Percentiles rank a stretch among this genome's conserved stretches.
phyloP scores from a whole-genome alignment of 2,797 vertebrate genomes.

The Caiman crocodilus region DNA sequence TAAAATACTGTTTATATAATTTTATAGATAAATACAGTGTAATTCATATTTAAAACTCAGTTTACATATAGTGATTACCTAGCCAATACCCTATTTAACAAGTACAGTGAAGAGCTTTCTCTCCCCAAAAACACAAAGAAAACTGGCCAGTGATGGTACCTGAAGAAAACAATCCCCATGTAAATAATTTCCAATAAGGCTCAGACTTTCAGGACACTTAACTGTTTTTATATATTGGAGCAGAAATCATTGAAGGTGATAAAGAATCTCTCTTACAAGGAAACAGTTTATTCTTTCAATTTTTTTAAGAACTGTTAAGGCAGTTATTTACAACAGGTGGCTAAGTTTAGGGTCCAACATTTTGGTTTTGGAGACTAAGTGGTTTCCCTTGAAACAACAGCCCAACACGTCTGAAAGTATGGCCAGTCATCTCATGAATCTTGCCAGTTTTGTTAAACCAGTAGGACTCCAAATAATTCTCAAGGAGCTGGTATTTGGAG shows the following conservation, averaged over 20 bases:
- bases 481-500: constrained; percentile 10
- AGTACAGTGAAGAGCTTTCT: not conserved
- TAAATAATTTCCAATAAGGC: not conserved
- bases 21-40: not conserved
- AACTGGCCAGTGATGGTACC: not conserved
- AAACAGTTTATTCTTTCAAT: constrained; percentile 15
- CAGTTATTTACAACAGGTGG: not conserved
- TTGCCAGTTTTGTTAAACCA: not conserved
- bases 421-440: not conserved
- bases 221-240: not conserved
- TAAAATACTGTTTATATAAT: constrained; percentile 3
- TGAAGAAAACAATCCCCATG: not conserved
- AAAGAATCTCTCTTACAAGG: not conserved
- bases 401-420: not conserved
- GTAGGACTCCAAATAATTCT: not conserved
- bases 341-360: constrained; percentile 14
- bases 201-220: not conserved
- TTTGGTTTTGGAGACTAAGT: not conserved
- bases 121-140: not conserved
- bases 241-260: not conserved
- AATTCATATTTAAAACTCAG: not conserved
- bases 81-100: not conserved
- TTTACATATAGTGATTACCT: not conserved
- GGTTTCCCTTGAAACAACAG: constrained; percentile 7
- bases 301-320: not conserved